Percentiles rank a stretch among this genome's conserved stretches.
Conservation (phyloP, 1,140 invertebrate species). For the Bilobella aurantiaca region DNA sequence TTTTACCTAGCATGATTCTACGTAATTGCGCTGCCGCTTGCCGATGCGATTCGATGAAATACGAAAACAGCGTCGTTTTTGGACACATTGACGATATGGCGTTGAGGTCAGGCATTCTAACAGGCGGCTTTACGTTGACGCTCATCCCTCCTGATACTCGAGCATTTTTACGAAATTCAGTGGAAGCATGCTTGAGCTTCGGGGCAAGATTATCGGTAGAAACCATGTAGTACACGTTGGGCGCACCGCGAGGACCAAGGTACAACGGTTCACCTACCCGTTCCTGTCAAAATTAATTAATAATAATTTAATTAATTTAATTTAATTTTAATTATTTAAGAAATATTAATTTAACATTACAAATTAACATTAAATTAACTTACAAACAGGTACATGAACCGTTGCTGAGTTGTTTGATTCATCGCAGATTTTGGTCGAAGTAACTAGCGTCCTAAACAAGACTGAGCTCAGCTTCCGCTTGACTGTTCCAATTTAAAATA, state of each 20-base stretch:
- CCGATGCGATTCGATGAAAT: constrained; percentile 31
- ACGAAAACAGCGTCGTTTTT: constrained; percentile 23
- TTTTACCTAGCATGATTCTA: constrained; percentile 27
- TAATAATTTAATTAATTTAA: too few species aligned
- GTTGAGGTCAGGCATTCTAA: constrained; percentile 6
- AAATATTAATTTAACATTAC: too few species aligned
- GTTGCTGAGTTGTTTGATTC: not conserved
- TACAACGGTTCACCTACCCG: constrained; percentile 15
- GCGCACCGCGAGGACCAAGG: constrained; percentile 11
- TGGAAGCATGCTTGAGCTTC: not conserved
- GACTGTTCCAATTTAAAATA: too few species aligned
- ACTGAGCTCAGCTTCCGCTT: not conserved
- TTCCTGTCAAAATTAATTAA: too few species aligned
- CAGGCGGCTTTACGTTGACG: not conserved
- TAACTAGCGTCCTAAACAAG: too few species aligned
- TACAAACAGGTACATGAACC: constrained; percentile 13
- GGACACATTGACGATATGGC: constrained; percentile 18
- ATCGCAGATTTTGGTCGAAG: not conserved
- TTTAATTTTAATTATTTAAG: too few species aligned
- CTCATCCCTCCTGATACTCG: not conserved
- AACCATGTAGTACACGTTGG: constrained; percentile 13
- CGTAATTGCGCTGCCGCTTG: constrained; percentile 21
- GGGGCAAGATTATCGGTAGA: constrained; percentile 11
- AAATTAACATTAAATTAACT: too few species aligned
- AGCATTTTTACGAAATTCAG: not conserved